These are phyloP conservation scores for Andrena marginata DNA, from an alignment of 2,888 invertebrate species.

Conservation along the genomic window DNA sequence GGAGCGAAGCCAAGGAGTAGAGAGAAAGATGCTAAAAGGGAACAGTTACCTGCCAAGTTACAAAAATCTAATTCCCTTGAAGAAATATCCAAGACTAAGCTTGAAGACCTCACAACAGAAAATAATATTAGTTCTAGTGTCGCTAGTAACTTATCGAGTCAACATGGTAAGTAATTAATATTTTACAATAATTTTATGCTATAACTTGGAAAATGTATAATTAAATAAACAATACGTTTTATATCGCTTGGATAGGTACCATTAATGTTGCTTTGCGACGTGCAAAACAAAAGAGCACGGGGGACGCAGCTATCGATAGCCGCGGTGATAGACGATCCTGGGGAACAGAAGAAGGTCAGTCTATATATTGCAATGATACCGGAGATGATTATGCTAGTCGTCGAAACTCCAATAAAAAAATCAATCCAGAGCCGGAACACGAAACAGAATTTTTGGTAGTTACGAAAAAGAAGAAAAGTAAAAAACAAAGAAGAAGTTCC, in stretches of 20 bases:
- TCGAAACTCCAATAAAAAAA: constrained; percentile 80
- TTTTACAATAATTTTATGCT: not conserved
- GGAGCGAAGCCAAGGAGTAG: constrained; percentile 82
- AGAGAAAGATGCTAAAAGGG: constrained; percentile 84
- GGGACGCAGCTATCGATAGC: constrained; percentile 80
- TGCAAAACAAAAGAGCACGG: constrained; percentile 82
- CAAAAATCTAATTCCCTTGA: constrained; percentile 93
- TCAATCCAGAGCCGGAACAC: constrained; percentile 80
- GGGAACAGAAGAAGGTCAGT: constrained; percentile 89
- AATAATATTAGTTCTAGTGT: constrained; percentile 81
- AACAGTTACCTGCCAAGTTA: constrained; percentile 84
- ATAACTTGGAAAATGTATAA: not conserved
- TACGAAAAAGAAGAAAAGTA: constrained; percentile 91
- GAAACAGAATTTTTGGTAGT: constrained; percentile 92
- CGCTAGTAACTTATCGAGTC: constrained; percentile 82
- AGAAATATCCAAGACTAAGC: constrained; percentile 91
- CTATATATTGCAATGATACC: constrained; percentile 84
- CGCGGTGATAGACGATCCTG: constrained; percentile 87
- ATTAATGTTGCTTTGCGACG: constrained; percentile 80
- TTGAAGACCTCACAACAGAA: constrained; percentile 89
- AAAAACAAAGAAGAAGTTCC: constrained; percentile 87
- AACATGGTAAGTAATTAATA: constrained; percentile 76
- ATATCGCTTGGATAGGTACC: constrained; percentile 64
- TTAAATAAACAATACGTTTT: not conserved
- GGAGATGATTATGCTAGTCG: constrained; percentile 80